Evolutionary conservation across 2,888 invertebrate species (phyloP).

Genomic region (Luperina testacea): DNA sequence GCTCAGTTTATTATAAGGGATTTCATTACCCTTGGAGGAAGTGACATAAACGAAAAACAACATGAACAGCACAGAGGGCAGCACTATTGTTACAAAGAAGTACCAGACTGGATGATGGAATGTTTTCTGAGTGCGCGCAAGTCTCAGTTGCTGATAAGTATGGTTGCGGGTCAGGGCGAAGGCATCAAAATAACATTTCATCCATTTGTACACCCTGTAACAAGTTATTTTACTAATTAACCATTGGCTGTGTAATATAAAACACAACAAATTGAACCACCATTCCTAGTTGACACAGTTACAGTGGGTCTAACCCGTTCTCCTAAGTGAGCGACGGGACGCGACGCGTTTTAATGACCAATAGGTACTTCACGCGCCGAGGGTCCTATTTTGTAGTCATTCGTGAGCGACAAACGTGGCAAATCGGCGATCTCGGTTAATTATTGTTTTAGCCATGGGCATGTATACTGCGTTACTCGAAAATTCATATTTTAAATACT

Average conservation of each 20-base stretch:
- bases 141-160: not conserved
- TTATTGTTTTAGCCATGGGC: no score
- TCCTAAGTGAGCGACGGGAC: no score
- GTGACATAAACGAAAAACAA: conserved; percentile 62
- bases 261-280: not conserved
- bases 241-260: not conserved
- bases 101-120: conserved; percentile 50
- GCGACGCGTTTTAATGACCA: no score
- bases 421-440: no score
- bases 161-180: conserved; percentile 14
- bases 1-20: conserved; percentile 52
- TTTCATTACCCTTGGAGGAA: conserved; percentile 54
- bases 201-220: conserved; percentile 64
- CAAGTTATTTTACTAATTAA: conserved; percentile 14
- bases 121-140: conserved; percentile 26
- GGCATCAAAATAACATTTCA: conserved; percentile 49
- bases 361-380: no score
- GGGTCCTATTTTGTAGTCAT: no score
- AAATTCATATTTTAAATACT: no score
- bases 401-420: no score
- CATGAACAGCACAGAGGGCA: conserved; percentile 57
- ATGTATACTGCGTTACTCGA: no score
- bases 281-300: not conserved
- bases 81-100: conserved; percentile 57
- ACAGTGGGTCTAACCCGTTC: not conserved